phyloP scores from a whole-genome alignment of 1,140 invertebrate species.

The Homarus americanus region DNA sequence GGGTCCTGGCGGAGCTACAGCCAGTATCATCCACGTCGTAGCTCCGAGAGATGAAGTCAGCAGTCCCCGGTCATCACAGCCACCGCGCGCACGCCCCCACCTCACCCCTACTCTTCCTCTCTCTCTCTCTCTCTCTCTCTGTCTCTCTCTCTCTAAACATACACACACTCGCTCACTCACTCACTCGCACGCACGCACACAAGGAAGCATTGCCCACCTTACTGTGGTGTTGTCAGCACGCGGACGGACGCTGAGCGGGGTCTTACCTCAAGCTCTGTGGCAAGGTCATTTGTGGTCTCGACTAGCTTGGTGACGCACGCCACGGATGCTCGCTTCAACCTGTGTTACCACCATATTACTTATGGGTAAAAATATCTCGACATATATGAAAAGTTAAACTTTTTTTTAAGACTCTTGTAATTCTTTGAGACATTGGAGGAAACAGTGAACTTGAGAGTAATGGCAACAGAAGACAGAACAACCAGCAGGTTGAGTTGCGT shows the following conservation, averaged over 20 bases:
- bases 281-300: not conserved
- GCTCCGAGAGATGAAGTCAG: not conserved
- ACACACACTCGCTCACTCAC: slow-evolving; percentile 10
- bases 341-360: not conserved
- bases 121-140: not conserved
- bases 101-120: not conserved
- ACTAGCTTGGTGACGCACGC: not conserved
- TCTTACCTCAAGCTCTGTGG: not conserved
- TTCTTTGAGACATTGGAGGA: no score
- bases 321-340: not conserved
- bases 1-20: not conserved
- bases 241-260: not conserved
- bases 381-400: no score
- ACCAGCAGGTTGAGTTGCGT: no score
- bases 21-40: not conserved
- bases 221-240: not conserved
- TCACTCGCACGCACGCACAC: not conserved
- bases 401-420: no score
- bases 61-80: not conserved
- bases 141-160: not conserved
- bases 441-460: no score
- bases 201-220: slow-evolving; percentile 9
- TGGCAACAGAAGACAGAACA: no score
- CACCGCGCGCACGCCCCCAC: not conserved
- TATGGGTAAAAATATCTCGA: not conserved